Percentiles rank a stretch among this genome's conserved stretches.
Conservation (phyloP, 64 coral and sea anemone genomes). For the Anthopleura sola region DNA sequence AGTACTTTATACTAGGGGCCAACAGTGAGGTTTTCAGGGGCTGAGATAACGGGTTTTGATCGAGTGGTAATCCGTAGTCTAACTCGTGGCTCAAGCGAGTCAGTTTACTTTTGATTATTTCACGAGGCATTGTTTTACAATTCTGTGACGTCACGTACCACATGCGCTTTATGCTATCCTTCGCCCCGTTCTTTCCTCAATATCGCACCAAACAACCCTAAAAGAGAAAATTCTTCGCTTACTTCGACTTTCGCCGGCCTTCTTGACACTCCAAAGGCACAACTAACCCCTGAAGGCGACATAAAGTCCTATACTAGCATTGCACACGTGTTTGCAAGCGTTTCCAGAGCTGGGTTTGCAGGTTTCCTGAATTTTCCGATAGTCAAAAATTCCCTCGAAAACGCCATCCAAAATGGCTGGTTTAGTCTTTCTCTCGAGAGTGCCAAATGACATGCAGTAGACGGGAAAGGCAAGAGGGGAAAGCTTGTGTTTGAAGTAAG, state of each 20-base stretch:
- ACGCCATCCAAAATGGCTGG: conserved; percentile 99
- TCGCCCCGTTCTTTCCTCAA: conserved; percentile 99
- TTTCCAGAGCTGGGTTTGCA: conserved; percentile 96
- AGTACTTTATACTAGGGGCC: conserved; percentile 14
- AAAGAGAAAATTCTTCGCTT: conserved; percentile 94
- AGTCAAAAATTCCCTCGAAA: conserved; percentile 94
- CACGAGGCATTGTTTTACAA: conserved; percentile 99
- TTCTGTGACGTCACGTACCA: conserved; percentile 99
- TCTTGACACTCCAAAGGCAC: conserved; percentile 53
- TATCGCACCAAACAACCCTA: conserved; percentile 99
- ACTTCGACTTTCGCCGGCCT: conserved; percentile 81
- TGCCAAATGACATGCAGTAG: conserved; percentile 74
- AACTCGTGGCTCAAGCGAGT: conserved; percentile 95
- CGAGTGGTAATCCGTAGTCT: conserved; percentile 71
- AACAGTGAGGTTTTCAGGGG: conserved; percentile 23
- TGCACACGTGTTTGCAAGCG: conserved; percentile 90
- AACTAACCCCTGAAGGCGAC: conserved; percentile 35
- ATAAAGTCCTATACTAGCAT: conserved; percentile 56
- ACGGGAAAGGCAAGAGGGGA: conserved; percentile 47
- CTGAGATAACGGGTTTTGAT: conserved; percentile 39
- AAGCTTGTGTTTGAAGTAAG: conserved; percentile 55
- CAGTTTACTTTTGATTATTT: conserved; percentile 99
- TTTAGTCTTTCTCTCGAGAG: conserved; percentile 89
- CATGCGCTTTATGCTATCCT: conserved; percentile 99
- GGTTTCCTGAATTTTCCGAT: conserved; percentile 88